Evolutionary conservation across 1,140 invertebrate genomes (phyloP).

Genomic region (Drosophila simulans): DNA sequence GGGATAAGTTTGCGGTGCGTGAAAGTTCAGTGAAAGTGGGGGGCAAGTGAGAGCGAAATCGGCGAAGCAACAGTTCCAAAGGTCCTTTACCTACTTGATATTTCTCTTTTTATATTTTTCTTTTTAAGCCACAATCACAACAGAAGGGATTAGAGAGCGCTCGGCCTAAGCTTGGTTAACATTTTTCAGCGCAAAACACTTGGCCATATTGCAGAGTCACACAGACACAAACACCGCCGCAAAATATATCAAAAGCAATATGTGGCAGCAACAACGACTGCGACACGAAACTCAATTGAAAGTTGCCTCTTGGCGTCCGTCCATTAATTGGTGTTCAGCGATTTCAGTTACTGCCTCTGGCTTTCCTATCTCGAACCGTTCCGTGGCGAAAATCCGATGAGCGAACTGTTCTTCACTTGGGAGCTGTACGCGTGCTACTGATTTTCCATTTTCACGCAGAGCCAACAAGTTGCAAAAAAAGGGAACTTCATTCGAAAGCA

Average conservation of each 20-base stretch:
- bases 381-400: constrained; percentile 13
- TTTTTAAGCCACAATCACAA: constrained; percentile 1
- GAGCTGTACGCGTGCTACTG: constrained; percentile 73
- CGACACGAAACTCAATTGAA: constrained; percentile 49
- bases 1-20: constrained; percentile 28
- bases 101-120: background rate
- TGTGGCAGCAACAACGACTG: constrained; percentile 12
- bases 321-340: constrained; percentile 52
- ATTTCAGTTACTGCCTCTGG: constrained; percentile 20
- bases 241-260: constrained; percentile 18
- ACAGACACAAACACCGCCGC: constrained; percentile 17
- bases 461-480: constrained; percentile 71
- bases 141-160: constrained; percentile 19
- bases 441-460: constrained; percentile 62
- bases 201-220: constrained; percentile 52
- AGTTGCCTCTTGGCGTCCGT: constrained; percentile 40
- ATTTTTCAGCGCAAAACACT: constrained; percentile 47
- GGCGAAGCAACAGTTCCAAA: constrained; percentile 55
- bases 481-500: constrained; percentile 56
- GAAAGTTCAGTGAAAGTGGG: background rate
- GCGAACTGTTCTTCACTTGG: constrained; percentile 53
- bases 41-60: constrained; percentile 5
- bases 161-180: constrained; percentile 27
- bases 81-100: constrained; percentile 32
- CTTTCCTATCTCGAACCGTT: background rate